Base-by-base conservation (phyloP, 2,888 invertebrate genomes). In the Aphidius colemani region DNA sequence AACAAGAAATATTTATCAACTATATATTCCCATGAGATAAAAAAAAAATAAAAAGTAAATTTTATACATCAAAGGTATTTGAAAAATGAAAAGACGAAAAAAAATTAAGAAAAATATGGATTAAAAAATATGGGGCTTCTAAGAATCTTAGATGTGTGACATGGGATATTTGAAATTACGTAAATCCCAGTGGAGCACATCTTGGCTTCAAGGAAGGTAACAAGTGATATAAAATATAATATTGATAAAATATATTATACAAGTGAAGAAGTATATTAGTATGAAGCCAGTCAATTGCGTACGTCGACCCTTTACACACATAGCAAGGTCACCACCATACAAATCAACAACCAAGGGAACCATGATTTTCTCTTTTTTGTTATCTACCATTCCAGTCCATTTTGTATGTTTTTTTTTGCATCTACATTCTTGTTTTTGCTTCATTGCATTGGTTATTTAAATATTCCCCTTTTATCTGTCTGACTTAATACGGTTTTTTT, bases 271-370 rank as follows among this genome's bases (percentile, higher is more conserved):
- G 50, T 59, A 59, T 64, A 55, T 44, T 59, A 45, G 44, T 53
- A 61, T 60, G 60, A 63, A 66, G 62, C 66, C 64, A 61, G 61
- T 68, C 67, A 69, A 67, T 68, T 61, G 61, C 67, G 70, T 67
- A 64, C 69, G 65, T 68, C 66, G 70, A 69, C 69, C 68, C 68
- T 67, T 65, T 30, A 30, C 5, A 30, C 62, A 67, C 65, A 59
- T 63, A 63, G 69, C 66, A 69, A 66, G 66, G 69, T 68, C 69
- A 71, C 68, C 30, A 30, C 30, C 30, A 30, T 30, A 30, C 30
- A 30, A 30, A 30, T 4, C 30, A 30, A 30, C 30, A 30, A 30
- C 30, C 30, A 30, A 30, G 4, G 68, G 67, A 67, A 66, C 67
- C 69, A 70, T 68, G 57, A 66, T 64, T 44, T 53, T 55, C 64